Evolutionary conservation across 2,888 invertebrate genomes (phyloP), one percentile per base, ranked within the genome.

Genomic region (Phymatocera aterrima): DNA sequence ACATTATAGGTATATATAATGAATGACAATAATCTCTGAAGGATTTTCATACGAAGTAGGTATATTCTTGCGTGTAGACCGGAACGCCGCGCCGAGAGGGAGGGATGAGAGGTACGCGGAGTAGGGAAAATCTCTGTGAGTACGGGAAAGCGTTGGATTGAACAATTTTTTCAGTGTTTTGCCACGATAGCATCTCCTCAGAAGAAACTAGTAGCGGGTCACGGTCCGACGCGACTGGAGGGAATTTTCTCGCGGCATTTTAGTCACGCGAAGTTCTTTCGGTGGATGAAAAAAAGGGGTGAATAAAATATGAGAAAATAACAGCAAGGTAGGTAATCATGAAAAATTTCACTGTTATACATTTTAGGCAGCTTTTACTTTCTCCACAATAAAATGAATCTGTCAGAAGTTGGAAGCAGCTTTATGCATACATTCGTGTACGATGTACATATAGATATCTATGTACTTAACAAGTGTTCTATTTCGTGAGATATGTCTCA

Each of bases 291-390:
- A 40, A 43, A 61, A 31, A 34, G 72, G 51, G 68, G 68, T 40
- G 40, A 72, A 72, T 72, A 72, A 72, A 31, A 48, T 51, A 72
- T 72, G 31, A 72, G 72, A 34, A 72, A 72, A 72, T 72, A 48
- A 48, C 51, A 31, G 72, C 51, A 15, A 51, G 31, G 31, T 5
- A 1, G 51, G 28, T 3, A 8, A 18, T 28, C 18, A 24, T 64
- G 10, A 34, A 34, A 37, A n/a, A 10, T 18, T 51, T n/a, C n/a
- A 37, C 37, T 37, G 64, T 34, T 51, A 34, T 72, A 51, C 34
- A 68, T 21, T n/a, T n/a, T n/a, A n/a, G n/a, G n/a, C n/a, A n/a
- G n/a, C n/a, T n/a, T n/a, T n/a, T n/a, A n/a, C n/a, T n/a, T n/a
- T n/a, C n/a, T n/a, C n/a, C n/a, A n/a, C n/a, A n/a, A n/a, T n/a